Base-by-base conservation (phyloP, 2,113 vertebrate species). In the Hiodon tergisus region DNA sequence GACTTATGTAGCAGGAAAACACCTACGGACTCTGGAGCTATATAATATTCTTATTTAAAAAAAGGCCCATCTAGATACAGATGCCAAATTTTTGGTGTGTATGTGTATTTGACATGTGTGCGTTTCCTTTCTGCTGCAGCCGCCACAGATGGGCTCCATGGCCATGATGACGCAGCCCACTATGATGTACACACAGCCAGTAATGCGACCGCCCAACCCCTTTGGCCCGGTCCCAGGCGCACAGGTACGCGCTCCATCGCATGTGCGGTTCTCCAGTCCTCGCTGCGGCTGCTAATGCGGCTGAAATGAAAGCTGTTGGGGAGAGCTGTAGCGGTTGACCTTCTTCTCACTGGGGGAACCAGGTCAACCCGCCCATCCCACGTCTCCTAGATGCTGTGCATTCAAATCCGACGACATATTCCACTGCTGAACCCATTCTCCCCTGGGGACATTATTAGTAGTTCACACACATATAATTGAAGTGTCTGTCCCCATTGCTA, bases 151-250 rank as follows among this genome's bases (percentile, higher is more conserved):
- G 92, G 93, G 93, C 87, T 92, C 89, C 69, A 90, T 98, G 85
- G 87, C 92, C 60, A 92, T 98, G 87, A 96, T 97, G 93, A 95
- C 93, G 11, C 96, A 97, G 78, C 96, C 95, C 85, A 92, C 94
- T 61, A 92, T 98, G 92, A 95, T 97, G 92, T 98, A 98, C 83
- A 92, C 87, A 61, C 96, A 98, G 81, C 95, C 95, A 76, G 92
- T 93, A 80, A 95, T 98, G 93, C 94, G 94, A 91, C 93, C 94
- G 74, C 90, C 95, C 80, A 98, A 98, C 82, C 95, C 96, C 58
- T 98, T 97, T 60, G 93, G 94, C 74, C 84, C 92, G 80, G 91
- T 93, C 82, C 93, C 95, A 2, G 95, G 95, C 87, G 93, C 95
- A 80, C 96, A 98, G 94, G 96, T 98, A 90, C 70, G 65, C 71